Evolutionary conservation across 2,888 invertebrate genomes (phyloP), one percentile per base, ranked within the genome.

Genomic region (Beris morrisii): DNA sequence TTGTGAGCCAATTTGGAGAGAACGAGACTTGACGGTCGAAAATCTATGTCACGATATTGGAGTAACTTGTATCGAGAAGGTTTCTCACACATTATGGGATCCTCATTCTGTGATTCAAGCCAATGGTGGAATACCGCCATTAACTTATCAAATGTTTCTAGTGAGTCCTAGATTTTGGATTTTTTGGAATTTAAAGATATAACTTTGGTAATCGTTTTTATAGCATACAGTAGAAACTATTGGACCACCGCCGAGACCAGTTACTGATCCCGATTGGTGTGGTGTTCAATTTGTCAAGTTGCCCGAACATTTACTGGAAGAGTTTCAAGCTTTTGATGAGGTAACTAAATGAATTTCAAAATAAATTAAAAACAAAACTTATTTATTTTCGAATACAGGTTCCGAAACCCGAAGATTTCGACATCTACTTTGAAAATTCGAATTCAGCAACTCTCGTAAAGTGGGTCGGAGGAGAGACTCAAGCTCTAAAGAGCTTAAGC

Each of bases 81-180:
- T 89, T 3, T 88, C 89, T 0, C 90, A 90, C 72, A 90, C 90
- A 0, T 80, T 90, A 7, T 91, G 89, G 88, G 84, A 89, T 75
- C 89, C 90, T 0, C 82, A 83, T 38, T 81, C 80, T 44, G 84
- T 90, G 7, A 85, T 89, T 50, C 79, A 83, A 38, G 85, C 86
- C 6, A 90, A 90, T 75, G 89, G 88, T 0, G 89, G 89, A 5
- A 84, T 84, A 15, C 88, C 90, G 2, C 90, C 90, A 12, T 81
- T 89, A 9, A 90, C 90, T 0, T 90, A 88, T 75, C 84, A 86
- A 76, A 86, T 88, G 84, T 89, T 90, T 75, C 77, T 87, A 79
- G 87, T 87, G 72, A 80, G n/a, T 22, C 31, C n/a, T 54, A 1
- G 22, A 22, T 22, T 22, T 22, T 3, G 1, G 48, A 15, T 13